Percentiles rank a stretch among this genome's conserved stretches.
phyloP scores from a whole-genome alignment of 2,888 invertebrate species.

The Drosophila demipolita region DNA sequence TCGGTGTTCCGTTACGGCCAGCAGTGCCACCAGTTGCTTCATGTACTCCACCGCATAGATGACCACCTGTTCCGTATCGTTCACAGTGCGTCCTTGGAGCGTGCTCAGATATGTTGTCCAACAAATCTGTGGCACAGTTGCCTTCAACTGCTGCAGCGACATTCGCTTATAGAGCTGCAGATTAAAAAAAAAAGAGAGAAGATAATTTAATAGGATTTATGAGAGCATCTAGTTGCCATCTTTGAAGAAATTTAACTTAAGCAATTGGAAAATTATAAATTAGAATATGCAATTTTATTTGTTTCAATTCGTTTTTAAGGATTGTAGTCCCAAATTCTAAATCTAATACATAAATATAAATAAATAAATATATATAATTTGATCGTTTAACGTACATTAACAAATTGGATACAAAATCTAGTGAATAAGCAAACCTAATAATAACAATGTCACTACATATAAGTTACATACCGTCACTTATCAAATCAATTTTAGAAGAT shows the following conservation, averaged over 20 bases:
- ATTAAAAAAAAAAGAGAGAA: not conserved
- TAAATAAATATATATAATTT: not conserved
- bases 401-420: not conserved
- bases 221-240: not conserved
- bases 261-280: not conserved
- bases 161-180: constrained; percentile 90
- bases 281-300: not conserved
- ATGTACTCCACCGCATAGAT: constrained; percentile 91
- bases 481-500: not conserved
- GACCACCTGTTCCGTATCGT: constrained; percentile 89
- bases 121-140: constrained; percentile 89
- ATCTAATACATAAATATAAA: not conserved
- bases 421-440: not conserved
- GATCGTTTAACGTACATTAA: not conserved
- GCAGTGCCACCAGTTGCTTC: constrained; percentile 88
- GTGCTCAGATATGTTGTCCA: constrained; percentile 90
- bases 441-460: not conserved
- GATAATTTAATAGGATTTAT: not conserved
- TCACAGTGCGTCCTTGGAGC: constrained; percentile 88
- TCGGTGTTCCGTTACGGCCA: constrained; percentile 87
- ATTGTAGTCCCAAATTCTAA: not conserved
- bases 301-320: not conserved
- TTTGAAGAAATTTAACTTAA: not conserved
- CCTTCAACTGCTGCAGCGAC: constrained; percentile 89
- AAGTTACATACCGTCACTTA: not conserved